Base-by-base conservation (phyloP, 2,888 invertebrate species). In the Eristalinus aeneus region DNA sequence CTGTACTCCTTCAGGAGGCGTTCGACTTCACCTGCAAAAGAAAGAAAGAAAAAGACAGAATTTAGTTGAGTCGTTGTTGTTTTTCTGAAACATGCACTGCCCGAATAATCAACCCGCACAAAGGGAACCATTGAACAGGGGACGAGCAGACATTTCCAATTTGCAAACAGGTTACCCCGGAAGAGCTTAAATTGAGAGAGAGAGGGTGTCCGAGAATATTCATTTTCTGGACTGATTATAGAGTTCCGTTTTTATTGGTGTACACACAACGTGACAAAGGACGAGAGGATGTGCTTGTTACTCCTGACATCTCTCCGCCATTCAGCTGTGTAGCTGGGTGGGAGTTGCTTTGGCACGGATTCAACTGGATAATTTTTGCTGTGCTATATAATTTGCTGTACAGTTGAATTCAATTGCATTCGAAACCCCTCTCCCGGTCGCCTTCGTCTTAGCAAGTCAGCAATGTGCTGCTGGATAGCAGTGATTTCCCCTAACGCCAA, bases 1-100 rank as follows among this genome's bases (percentile, higher is more conserved):
- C 96, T 95, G 94, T 97, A 97, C 92, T 97, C 97, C 90, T 97
- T 96, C 90, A 98, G 95, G 90, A 98, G 95, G 93, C 97, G 95
- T 94, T 98, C 97, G 94, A 97, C 97, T 94, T 98, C 97, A 92
- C 96, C 97, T 97, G 94, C 31, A 88, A 90, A 39, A 23, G 11
- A 67, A 94, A 94, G 90, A 94, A 94, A 60, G 11, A n/a, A n/a
- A 12, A 39, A 71, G 23, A n/a, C 8, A 54, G 23, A 27, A 27
- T 3, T 27, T 27, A 27, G 27, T 27, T n/a, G n/a, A n/a, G n/a
- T n/a, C n/a, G n/a, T n/a, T n/a, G n/a, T n/a, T n/a, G n/a, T n/a
- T n/a, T n/a, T n/a, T n/a, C n/a, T n/a, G n/a, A n/a, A n/a, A n/a
- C n/a, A 53, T 53, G 53, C 72, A 77, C 54, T 65, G 32, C 46